Evolutionary conservation across 1,140 invertebrate genomes (phyloP), one percentile per base, ranked within the genome.

Genomic region (Leptopilina clavipes): DNA sequence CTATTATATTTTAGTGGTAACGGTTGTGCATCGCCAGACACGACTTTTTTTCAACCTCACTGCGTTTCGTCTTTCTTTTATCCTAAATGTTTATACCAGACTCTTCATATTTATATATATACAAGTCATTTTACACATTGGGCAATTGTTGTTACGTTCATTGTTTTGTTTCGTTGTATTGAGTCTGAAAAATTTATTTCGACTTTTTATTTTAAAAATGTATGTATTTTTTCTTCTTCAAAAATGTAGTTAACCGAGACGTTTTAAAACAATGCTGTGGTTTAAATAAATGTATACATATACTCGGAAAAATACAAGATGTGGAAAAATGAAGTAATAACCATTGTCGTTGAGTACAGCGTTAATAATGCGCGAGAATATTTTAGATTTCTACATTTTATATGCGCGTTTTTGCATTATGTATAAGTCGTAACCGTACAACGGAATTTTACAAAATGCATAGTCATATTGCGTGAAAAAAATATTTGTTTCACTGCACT

Each of bases 41-140:
- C 22, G 59, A 31, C 56, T 31, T 65, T 65, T 65, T 65, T 65
- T 17, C 2, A 59, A 8, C 59, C 3, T 65, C 22, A 65, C 22
- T 65, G 12, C 10, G 6, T 65, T n/a, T 14, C 22, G 22, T 65
- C 19, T 65, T 31, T 65, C 59, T 65, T 65, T 31, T 31, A 31
- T 31, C 59, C 5, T n/a, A 65, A 65, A 65, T 37, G 11, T 5
- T 65, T 12, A 14, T 40, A 40, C 25, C n/a, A 17, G 14, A n/a
- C 25, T 65, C 25, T 65, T 65, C 25, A 65, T 31, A 31, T 65
- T 31, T 5, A 31, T 31, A 1, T 14, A 8, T 31, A 7, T 12
- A 65, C 25, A 65, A n/a, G 6, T 65, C 25, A 65, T 31, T 31
- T 31, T 31, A n/a, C 25, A 65, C 12, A 65, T 11, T 65, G 7